These are phyloP conservation scores for Aythya baeri DNA, from an alignment of 2,113 vertebrate genomes.

Conservation along the genomic window DNA sequence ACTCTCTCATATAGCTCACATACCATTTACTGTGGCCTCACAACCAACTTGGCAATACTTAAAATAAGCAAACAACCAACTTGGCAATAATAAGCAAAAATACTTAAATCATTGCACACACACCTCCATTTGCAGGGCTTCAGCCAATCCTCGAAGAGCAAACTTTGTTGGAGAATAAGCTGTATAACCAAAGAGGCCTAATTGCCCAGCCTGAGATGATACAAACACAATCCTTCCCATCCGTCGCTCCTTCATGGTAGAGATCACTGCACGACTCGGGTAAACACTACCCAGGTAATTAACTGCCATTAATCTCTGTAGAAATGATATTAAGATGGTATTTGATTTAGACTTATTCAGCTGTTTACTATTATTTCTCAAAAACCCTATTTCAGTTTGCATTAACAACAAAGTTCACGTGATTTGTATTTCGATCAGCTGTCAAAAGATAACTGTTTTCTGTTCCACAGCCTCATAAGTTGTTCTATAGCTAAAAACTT, in stretches of 20 bases:
- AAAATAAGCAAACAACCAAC: not conserved
- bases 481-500: not conserved
- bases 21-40: not conserved
- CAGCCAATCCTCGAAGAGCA: slow-evolving; percentile 91
- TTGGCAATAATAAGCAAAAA: not conserved
- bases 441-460: not conserved
- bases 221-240: slow-evolving; percentile 96
- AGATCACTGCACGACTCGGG: slow-evolving; percentile 90
- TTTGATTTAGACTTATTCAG: not conserved
- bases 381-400: not conserved
- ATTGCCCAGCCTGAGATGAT: slow-evolving; percentile 93
- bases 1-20: not conserved
- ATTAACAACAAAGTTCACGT: not conserved
- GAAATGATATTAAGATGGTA: not conserved
- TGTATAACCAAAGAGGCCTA: slow-evolving; percentile 93
- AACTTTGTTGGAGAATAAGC: slow-evolving; percentile 97
- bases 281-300: slow-evolving; percentile 98
- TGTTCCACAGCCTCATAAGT: not conserved
- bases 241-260: slow-evolving; percentile 95
- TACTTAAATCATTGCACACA: not conserved
- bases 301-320: slow-evolving; percentile 91
- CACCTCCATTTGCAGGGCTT: slow-evolving; percentile 98
- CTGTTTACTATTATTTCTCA: not conserved
- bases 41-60: not conserved
- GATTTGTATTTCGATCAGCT: not conserved